Percentiles rank a stretch among this genome's conserved stretches.
Evolutionary conservation across 2,888 invertebrate species (phyloP).

Genomic region (Tetanocera ferruginea): DNA sequence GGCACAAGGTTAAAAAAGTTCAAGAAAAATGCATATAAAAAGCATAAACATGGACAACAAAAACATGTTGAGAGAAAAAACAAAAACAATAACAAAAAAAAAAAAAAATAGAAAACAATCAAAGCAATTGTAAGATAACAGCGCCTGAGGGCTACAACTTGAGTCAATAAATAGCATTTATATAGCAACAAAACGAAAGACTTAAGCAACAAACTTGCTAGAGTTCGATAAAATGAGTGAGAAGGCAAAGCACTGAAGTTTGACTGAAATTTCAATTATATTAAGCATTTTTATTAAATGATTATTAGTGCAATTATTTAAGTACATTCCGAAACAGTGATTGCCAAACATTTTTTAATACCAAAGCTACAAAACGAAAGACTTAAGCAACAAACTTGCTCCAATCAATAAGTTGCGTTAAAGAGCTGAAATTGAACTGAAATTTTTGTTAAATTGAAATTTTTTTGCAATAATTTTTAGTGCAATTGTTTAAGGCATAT

Average conservation of each 20-base stretch:
- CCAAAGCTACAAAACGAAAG: no score
- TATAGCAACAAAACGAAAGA: conserved; percentile 2
- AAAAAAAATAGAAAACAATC: background rate
- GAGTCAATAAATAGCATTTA: background rate
- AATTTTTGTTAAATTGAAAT: no score
- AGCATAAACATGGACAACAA: background rate
- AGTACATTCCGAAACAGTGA: no score
- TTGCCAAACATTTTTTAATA: no score
- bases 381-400: no score
- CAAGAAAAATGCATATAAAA: conserved; percentile 7
- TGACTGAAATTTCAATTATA: background rate
- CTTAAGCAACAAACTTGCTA: background rate
- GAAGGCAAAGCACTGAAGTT: background rate
- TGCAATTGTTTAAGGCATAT: no score
- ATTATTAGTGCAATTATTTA: no score
- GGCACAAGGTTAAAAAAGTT: conserved; percentile 7
- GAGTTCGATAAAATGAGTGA: background rate
- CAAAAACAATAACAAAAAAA: background rate
- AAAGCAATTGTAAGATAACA: conserved; percentile 15
- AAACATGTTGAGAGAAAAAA: background rate
- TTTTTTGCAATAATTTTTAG: no score
- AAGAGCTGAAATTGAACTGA: no score
- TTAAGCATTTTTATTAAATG: no score
- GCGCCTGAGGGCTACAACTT: background rate
- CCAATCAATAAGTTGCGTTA: no score